Conservation (phyloP, 2,888 invertebrate genomes). For the Allolobophora icterica region DNA sequence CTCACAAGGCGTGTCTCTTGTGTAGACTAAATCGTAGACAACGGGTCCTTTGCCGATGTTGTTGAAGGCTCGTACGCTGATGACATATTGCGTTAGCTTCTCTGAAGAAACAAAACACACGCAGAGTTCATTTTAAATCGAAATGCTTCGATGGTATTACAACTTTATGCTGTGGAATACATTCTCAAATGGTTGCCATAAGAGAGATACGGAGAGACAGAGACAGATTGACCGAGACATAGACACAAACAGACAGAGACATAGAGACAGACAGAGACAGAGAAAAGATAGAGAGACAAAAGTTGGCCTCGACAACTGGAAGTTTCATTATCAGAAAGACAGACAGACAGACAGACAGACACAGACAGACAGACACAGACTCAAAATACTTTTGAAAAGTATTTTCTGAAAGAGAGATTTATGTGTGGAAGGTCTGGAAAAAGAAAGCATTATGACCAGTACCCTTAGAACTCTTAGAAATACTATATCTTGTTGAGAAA, state of each 20-base stretch:
- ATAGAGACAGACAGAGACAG: not conserved
- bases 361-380: too few relatives aligned
- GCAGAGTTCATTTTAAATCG: not conserved
- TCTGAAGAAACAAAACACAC: conserved; percentile 42
- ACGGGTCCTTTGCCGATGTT: conserved; percentile 48
- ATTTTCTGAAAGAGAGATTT: too few relatives aligned
- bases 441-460: too few relatives aligned
- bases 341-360: too few relatives aligned
- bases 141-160: not conserved
- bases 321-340: too few relatives aligned
- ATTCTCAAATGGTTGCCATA: not conserved
- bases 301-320: too few relatives aligned
- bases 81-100: conserved; percentile 48
- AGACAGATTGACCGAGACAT: not conserved
- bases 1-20: conserved; percentile 41
- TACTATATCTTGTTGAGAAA: too few relatives aligned
- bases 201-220: not conserved
- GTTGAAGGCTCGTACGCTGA: conserved; percentile 49
- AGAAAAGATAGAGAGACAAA: too few relatives aligned
- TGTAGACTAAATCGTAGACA: conserved; percentile 49
- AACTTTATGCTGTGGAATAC: not conserved
- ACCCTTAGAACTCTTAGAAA: too few relatives aligned
- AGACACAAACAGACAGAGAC: not conserved
- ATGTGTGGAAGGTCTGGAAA: too few relatives aligned
- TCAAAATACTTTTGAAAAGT: too few relatives aligned